Evolutionary conservation across 30 jellyfish, hydroid and myxozoan genomes (phyloP), one percentile per base, ranked within the genome.

Genomic region (Aurelia sp.): DNA sequence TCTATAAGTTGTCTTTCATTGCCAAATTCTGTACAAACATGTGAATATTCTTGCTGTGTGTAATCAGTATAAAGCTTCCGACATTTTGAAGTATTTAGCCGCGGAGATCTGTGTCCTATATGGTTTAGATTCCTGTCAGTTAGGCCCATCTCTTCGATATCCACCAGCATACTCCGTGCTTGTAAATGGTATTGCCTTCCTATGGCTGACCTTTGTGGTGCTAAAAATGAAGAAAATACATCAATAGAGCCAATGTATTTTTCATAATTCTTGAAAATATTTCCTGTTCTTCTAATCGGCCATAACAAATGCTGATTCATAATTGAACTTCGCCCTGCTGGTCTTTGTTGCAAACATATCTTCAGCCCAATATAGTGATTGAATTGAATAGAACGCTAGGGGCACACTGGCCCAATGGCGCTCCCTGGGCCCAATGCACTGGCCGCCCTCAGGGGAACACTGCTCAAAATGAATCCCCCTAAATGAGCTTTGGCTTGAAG

Each of bases 281-380:
- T 47, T 48, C 79, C 52, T 47, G 89, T 33, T 21, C 60, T 50
- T 78, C 73, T 78, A 15, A 78, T 11, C 19, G 53, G 59, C 89
- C 89, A 78, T 78, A 61, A 13, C 4, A 78, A 64, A 62, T 63
- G 89, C 79, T 78, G 89, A 78, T 78, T 78, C 89, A 78, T 78
- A 11, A 60, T 64, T 76, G 65, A 20, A 11, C 55, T 44, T 65
- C 48, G 40, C 40, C 40, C n/a, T 20, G 19, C 13, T 44, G 3
- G 7, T 7, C 0, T 44, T 7, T 44, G 16, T 44, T 44, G 55
- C 11, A 64, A 31, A n/a, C 48, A 71, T 44, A 27, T 27, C 33
- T 27, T 4, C 44, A 44, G 52, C 13, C 48, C 55, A 44, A 44
- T 6, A 51, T 35, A 47, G 69, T 4, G 18, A 66, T 72, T 72